phyloP scores from a whole-genome alignment of 2,113 vertebrate species.

The Camelus dromedarius region DNA sequence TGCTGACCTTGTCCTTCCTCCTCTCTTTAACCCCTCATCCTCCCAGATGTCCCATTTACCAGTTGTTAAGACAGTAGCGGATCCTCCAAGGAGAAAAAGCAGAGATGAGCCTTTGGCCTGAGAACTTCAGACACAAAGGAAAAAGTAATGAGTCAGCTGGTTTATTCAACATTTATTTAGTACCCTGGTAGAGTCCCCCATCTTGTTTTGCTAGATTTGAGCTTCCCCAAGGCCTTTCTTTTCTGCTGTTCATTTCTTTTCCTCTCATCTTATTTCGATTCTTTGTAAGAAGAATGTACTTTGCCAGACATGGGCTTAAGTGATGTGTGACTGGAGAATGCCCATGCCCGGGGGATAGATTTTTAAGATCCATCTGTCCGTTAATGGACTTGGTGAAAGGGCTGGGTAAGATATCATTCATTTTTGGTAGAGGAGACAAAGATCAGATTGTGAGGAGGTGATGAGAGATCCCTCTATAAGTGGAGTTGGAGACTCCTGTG shows the following conservation, averaged over 20 bases:
- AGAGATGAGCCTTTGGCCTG: background rate
- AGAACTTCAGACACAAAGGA: background rate
- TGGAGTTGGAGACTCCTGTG: background rate
- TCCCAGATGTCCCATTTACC: background rate
- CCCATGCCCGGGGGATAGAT: conserved; percentile 31
- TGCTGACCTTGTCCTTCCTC: background rate
- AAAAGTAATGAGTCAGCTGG: background rate
- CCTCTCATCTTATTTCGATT: conserved; percentile 24
- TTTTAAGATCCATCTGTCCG: conserved; percentile 64
- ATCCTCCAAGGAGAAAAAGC: background rate
- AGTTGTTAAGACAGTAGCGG: background rate
- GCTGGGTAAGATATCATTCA: conserved; percentile 60
- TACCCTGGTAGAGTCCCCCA: background rate
- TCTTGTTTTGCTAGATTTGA: conserved; percentile 7
- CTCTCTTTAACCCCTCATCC: background rate
- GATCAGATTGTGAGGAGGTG: conserved; percentile 75
- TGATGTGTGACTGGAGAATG: conserved; percentile 54
- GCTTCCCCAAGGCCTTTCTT: background rate
- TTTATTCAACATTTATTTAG: background rate
- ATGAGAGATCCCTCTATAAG: conserved; percentile 70
- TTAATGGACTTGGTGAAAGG: conserved; percentile 79
- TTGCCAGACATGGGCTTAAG: background rate
- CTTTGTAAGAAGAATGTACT: conserved; percentile 51
- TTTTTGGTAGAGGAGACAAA: conserved; percentile 57
- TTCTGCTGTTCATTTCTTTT: background rate